Evolutionary conservation across 2,888 invertebrate genomes (phyloP), one percentile per base, ranked within the genome.

Genomic region (Tridacna crocea): DNA sequence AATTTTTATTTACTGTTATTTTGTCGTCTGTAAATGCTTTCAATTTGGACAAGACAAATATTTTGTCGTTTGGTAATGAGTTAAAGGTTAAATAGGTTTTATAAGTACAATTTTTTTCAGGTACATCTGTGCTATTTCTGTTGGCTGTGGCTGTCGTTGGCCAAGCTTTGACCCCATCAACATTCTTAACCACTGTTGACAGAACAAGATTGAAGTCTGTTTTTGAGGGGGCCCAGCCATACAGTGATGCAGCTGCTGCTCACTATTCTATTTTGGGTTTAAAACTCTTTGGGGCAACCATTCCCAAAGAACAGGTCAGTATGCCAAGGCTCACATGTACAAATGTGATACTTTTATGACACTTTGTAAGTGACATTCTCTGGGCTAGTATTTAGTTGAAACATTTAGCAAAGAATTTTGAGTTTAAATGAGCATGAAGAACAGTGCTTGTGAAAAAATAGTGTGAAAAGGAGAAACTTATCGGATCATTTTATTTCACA

Each of bases 231-330:
- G 94, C 93, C 10, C 88, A 90, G 24, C 94, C 94, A 1, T 93
- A 90, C 73, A 77, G 84, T 15, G 95, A 95, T 85, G 88, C 94
- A 27, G 89, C 93, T 12, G 95, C 96, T 8, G 94, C 97, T 48
- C 97, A 97, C 93, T 97, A 97, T 95, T 96, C 97, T 4, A 95
- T 96, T 0, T 95, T 96, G 77, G 98, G 98, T 70, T 95, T 96
- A 78, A 96, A 96, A 88, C 94, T 96, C 68, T 95, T 97, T 0
- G 96, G 96, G 89, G 95, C 96, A 87, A 94, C 96, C 19, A 93
- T 97, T 81, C 96, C 95, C 70, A 95, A 94, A 81, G 93, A 90
- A 26, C 90, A 93, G 89, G 94, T 94, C 86, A 75, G 83, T 82
- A 55, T 55, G 55, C 17, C 19, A 55, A 55, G 19, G 55, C 15